Conservation (phyloP, 2,888 invertebrate species). For the Agrotis puta region DNA sequence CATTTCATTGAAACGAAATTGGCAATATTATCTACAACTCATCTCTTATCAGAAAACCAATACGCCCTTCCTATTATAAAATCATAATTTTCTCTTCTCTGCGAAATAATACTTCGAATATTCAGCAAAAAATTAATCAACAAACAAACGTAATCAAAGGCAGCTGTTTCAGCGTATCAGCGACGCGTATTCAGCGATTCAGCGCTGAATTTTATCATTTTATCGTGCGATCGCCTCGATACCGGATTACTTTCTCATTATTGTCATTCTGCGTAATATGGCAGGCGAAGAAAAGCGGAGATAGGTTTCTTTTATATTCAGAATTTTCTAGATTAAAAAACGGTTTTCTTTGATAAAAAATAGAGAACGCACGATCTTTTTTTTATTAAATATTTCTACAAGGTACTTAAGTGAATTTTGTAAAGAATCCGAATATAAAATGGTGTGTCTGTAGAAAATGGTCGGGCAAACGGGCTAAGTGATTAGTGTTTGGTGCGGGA, state of each 20-base stretch:
- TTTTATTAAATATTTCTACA: not conserved
- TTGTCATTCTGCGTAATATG: slow-evolving; percentile 45
- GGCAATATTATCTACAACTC: not conserved
- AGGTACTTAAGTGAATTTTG: not conserved
- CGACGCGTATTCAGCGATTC: slow-evolving; percentile 37
- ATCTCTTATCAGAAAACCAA: slow-evolving; percentile 6
- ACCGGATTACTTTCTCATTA: slow-evolving; percentile 51
- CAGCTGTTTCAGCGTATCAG: slow-evolving; percentile 42
- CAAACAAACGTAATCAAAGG: slow-evolving; percentile 51
- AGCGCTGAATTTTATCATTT: slow-evolving; percentile 54
- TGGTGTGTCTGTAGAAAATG: not conserved
- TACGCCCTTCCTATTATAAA: slow-evolving; percentile 9
- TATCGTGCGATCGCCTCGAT: slow-evolving; percentile 44
- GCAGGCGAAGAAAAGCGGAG: slow-evolving; percentile 16
- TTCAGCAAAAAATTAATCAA: slow-evolving; percentile 48
- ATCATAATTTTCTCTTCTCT: slow-evolving; percentile 9
- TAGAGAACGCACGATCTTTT: not conserved
- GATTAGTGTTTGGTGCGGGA: not conserved
- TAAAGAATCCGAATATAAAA: not conserved
- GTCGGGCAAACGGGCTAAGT: not conserved
- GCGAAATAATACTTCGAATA: slow-evolving; percentile 34
- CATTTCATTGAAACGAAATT: not conserved
- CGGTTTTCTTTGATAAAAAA: slow-evolving; percentile 9
- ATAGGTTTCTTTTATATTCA: slow-evolving; percentile 32
- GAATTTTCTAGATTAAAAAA: slow-evolving; percentile 31